A percentile compares a stretch with the other conserved stretches of the same genome.
phyloP scores from a whole-genome alignment of 2,113 vertebrate species.

The Otocyon megalotis region DNA sequence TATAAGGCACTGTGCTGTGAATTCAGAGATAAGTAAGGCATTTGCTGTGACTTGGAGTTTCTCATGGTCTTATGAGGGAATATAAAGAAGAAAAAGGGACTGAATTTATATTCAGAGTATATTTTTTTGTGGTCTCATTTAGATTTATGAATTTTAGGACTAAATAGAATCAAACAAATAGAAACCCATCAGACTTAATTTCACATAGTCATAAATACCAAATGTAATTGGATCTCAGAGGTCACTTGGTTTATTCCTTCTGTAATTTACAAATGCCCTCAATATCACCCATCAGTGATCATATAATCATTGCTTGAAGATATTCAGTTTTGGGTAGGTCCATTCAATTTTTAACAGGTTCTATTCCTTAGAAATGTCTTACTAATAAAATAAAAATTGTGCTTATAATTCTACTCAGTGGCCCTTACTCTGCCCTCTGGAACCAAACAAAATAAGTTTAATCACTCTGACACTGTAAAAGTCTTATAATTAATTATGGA shows the following conservation, averaged over 20 bases:
- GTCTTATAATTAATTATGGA: slow-evolving; percentile 67
- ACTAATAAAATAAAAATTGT: slow-evolving; percentile 6
- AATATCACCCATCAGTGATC: background rate
- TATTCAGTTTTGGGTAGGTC: slow-evolving; percentile 26
- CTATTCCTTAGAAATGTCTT: slow-evolving; percentile 47
- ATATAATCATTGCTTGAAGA: background rate
- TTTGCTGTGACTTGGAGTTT: background rate
- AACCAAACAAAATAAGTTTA: slow-evolving; percentile 48
- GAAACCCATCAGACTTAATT: background rate
- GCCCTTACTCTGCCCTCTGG: slow-evolving; percentile 35
- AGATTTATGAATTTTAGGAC: slow-evolving; percentile 38
- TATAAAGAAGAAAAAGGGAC: background rate
- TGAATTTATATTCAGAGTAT: slow-evolving; percentile 10
- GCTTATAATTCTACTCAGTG: slow-evolving; percentile 47
- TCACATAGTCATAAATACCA: background rate
- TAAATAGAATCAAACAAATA: slow-evolving; percentile 11
- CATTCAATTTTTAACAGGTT: slow-evolving; percentile 40
- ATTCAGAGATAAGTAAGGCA: background rate
- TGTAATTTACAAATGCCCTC: background rate
- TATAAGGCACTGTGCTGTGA: background rate
- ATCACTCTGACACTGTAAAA: slow-evolving; percentile 54
- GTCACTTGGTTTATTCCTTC: background rate
- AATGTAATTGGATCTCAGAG: background rate
- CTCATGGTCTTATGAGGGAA: background rate
- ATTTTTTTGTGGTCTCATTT: slow-evolving; percentile 24